Evolutionary conservation across 2,888 invertebrate genomes (phyloP), one percentile per base, ranked within the genome.

Genomic region (Hybos culiciformis): DNA sequence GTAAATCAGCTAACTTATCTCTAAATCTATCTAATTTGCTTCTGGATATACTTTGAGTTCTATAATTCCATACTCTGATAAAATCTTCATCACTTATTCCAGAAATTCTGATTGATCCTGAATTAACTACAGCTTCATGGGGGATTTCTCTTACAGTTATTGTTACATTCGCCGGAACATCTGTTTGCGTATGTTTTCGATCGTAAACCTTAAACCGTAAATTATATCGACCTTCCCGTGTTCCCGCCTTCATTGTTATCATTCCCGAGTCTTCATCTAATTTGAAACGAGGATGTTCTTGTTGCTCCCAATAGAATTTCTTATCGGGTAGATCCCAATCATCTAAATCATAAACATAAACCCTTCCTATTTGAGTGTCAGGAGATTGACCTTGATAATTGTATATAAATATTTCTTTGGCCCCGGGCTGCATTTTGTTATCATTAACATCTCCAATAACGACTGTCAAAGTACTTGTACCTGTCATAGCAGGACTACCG

Each of bases 241-340:
- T 92, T 46, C 88, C 88, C 51, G 88, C 87, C 57, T 80, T 80
- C 93, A 97, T 96, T 48, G 84, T 87, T 53, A 98, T 84, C 85
- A 91, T 88, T 15, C 96, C 96, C 1, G 87, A 85, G 59, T 90
- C 86, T 62, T 86, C 83, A 61, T 93, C 84, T 21, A 96, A 69
- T 48, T 83, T 85, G 63, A 93, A 93, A 53, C 81, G 78, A 2
- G 84, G 81, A 70, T 91, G 88, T 60, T 87, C 86, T 42, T 78
- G 71, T 37, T 78, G 78, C 59, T 90, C 90, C 90, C 92, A 93
- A 61, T 87, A 90, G 71, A 94, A 98, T 57, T 87, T 91, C 67
- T 98, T 98, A 63, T 97, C 96, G 0, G 87, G 88, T 50, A 94
- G 70, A 69, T 98, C 98, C 97, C 97, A 98, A 63, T 98, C 98